Evolutionary conservation across 2,113 vertebrate species (phyloP), one percentile per base, ranked within the genome.

Genomic region (Carassius auratus): DNA sequence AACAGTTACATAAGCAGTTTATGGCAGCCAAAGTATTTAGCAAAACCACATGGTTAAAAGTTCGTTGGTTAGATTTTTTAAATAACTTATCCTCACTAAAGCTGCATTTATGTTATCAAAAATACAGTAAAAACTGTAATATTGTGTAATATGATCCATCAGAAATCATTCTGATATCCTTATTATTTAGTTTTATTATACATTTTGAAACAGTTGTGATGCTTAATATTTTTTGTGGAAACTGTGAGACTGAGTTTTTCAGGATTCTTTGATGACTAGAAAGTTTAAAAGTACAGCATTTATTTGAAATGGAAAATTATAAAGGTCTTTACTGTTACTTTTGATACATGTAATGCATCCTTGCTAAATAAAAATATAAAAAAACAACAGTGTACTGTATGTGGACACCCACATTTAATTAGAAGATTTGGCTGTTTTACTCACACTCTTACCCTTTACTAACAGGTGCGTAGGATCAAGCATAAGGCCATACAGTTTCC

Each of bases 1-100:
- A 78, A 61, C 45, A 73, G 4, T 38, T 88, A 42, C 15, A 68
- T 50, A 81, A 81, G 57, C 50, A 21, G 33, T 86, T 76, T 33
- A 83, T 36, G 74, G n/a, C 5, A 75, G 42, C 1, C 3, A 45
- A 64, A 42, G 36, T 64, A 78, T 59, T 38, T 59, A 21, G 76
- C 21, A 57, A 42, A 19, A 42, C 36, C 36, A 42, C 36, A 71
- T 42, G 9, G 36, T 17, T 2, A 42, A 68, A 68, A 68, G 64
- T 76, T 76, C 50, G 36, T 38, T 0, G 8, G 33, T 71, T 38
- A 10, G 17, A 19, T 69, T 69, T 69, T 68, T 66, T 66, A 7
- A 71, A 33, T 38, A 6, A 38, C 33, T n/a, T n/a, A n/a, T n/a
- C n/a, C n/a, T n/a, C n/a, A n/a, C n/a, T n/a, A n/a, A n/a, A n/a